Evolutionary conservation across 92 coral and sea anemone genomes (phyloP).

Genomic region (Heliopora coerulea): DNA sequence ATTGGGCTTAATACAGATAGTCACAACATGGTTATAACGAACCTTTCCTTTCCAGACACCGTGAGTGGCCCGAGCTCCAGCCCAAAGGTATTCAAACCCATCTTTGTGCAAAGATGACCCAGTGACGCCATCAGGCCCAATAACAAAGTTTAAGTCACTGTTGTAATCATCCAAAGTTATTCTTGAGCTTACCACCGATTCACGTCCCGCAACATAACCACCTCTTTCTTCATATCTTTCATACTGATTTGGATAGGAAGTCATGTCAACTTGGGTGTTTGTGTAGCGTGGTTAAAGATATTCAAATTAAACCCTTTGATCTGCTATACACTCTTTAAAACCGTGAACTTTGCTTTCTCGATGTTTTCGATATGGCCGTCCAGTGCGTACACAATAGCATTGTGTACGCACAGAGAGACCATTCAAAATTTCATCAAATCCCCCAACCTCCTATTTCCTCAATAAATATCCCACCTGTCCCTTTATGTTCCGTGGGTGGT

Average conservation of each 20-base stretch:
- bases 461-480: too few species aligned
- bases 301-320: neutral
- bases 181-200: conserved; percentile 2
- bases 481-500: too few species aligned
- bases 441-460: too few species aligned
- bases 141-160: conserved; percentile 89
- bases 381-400: too few species aligned
- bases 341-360: too few species aligned
- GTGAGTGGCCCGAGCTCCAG: conserved; percentile 87
- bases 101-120: conserved; percentile 69
- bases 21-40: neutral
- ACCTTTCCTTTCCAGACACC: conserved; percentile 88
- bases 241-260: neutral
- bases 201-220: neutral
- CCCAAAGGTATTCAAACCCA: conserved; percentile 99
- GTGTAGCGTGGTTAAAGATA: neutral
- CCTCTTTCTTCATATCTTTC: conserved; percentile 6
- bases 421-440: too few species aligned
- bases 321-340: too few species aligned
- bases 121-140: conserved; percentile 76
- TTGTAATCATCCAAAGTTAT: conserved; percentile 76
- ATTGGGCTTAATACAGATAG: too few species aligned
- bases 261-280: neutral
- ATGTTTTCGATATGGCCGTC: too few species aligned
- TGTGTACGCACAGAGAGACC: too few species aligned